Evolutionary conservation across 2,797 vertebrate species (phyloP).

Genomic region (Graptemys geographica): DNA sequence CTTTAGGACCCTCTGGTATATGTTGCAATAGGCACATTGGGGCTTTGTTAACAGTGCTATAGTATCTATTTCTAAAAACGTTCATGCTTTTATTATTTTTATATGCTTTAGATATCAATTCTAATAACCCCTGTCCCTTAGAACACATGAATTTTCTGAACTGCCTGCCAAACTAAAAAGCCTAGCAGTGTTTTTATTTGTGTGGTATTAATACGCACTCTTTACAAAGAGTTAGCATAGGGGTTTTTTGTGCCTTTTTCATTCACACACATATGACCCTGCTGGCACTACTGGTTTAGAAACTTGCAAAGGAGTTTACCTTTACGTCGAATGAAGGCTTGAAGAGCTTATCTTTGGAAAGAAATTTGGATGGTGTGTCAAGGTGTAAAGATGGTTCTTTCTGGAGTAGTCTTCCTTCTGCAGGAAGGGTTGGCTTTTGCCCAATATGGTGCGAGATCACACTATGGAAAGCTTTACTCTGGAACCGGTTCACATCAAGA

Average conservation of each 20-base stretch:
- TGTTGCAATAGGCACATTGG: background rate
- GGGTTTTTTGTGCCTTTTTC: background rate
- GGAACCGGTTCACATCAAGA: conserved; percentile 91
- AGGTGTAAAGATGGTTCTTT: conserved; percentile 88
- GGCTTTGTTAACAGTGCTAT: background rate
- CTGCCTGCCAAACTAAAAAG: background rate
- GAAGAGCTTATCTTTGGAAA: conserved; percentile 93
- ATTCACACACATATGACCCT: rapidly evolving
- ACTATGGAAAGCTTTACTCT: conserved; percentile 90
- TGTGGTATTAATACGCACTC: background rate
- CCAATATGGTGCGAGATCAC: conserved; percentile 84
- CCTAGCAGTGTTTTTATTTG: background rate
- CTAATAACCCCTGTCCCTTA: background rate
- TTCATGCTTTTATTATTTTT: background rate
- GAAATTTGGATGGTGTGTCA: conserved; percentile 96
- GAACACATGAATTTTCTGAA: background rate
- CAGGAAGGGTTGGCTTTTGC: conserved; percentile 42
- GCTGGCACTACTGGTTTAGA: background rate
- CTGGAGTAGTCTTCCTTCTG: conserved; percentile 68
- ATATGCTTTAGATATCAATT: background rate
- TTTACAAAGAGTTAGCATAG: background rate
- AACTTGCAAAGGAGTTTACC: conserved; percentile 72
- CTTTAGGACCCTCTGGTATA: background rate
- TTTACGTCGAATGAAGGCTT: conserved; percentile 94
- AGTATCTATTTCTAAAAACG: background rate